phyloP scores from a whole-genome alignment of 2,113 vertebrate genomes.

The Euleptes europaea region DNA sequence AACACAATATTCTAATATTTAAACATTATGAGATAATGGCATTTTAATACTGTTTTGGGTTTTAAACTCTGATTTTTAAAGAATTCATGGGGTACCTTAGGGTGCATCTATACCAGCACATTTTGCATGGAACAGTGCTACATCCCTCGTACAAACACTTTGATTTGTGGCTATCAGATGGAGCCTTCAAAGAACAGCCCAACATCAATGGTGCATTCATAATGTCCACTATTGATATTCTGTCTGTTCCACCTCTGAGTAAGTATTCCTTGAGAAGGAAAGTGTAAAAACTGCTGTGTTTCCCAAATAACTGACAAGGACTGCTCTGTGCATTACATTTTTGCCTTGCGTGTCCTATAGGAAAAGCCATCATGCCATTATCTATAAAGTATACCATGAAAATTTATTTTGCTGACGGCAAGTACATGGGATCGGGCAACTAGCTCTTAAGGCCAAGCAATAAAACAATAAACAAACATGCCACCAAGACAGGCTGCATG shows the following conservation, averaged over 20 bases:
- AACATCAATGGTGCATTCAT: neutral
- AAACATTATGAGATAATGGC: neutral
- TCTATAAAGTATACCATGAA: neutral
- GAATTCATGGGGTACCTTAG: neutral
- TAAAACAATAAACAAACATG: too few relatives aligned
- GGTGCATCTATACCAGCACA: neutral
- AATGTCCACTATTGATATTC: too few relatives aligned
- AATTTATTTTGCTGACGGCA: neutral
- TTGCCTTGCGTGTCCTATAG: neutral
- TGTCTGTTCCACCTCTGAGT: neutral
- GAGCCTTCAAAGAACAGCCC: neutral
- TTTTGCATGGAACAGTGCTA: neutral
- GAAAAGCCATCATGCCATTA: neutral
- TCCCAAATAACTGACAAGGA: neutral
- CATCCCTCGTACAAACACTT: neutral
- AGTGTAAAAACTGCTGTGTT: too few relatives aligned
- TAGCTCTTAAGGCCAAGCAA: too few relatives aligned
- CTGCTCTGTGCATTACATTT: neutral
- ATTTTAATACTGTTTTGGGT: neutral
- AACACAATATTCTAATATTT: neutral
- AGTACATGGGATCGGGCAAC: neutral
- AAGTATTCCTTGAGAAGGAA: too few relatives aligned
- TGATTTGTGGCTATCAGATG: neutral
- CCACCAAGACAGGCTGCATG: neutral
- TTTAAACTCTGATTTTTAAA: neutral